phyloP scores from a whole-genome alignment of 2,888 invertebrate genomes.

The Philonicus albiceps region DNA sequence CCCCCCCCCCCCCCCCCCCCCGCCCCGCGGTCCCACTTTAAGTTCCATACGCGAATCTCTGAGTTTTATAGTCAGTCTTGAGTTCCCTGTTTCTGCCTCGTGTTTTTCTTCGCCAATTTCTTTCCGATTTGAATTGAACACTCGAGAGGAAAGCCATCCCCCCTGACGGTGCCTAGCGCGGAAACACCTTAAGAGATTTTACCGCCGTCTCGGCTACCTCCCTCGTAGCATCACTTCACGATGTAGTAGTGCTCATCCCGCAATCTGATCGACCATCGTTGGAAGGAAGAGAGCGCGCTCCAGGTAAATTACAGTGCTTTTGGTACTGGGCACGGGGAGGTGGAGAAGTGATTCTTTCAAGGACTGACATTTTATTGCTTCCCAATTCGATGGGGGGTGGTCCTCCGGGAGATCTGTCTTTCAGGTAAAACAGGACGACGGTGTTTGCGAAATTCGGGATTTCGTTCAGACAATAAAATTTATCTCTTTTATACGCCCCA shows the following conservation, averaged over 20 bases:
- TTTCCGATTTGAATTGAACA: conserved; percentile 34
- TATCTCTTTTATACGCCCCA: background rate
- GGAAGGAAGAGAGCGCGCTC: background rate
- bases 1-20: no score
- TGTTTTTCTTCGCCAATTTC: conserved; percentile 28
- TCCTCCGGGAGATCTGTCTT: background rate
- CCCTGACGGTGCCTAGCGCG: background rate
- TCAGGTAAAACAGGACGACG: background rate
- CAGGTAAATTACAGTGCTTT: background rate
- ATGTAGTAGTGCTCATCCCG: background rate
- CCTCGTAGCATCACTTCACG: background rate
- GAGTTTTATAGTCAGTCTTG: conserved; percentile 3
- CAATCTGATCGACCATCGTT: background rate
- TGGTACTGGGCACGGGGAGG: background rate
- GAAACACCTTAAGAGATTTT: conserved; percentile 7
- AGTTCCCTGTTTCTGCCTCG: background rate
- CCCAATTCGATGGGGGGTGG: background rate
- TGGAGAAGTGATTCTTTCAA: background rate
- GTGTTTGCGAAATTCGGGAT: background rate
- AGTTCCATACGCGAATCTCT: background rate
- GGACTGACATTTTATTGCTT: conserved; percentile 12
- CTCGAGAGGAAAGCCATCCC: background rate
- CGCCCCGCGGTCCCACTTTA: background rate
- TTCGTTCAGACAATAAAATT: conserved; percentile 25
- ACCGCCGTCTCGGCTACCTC: background rate